Evolutionary conservation across 2,113 vertebrate genomes (phyloP).

Genomic region (Limnothrissa miodon): DNA sequence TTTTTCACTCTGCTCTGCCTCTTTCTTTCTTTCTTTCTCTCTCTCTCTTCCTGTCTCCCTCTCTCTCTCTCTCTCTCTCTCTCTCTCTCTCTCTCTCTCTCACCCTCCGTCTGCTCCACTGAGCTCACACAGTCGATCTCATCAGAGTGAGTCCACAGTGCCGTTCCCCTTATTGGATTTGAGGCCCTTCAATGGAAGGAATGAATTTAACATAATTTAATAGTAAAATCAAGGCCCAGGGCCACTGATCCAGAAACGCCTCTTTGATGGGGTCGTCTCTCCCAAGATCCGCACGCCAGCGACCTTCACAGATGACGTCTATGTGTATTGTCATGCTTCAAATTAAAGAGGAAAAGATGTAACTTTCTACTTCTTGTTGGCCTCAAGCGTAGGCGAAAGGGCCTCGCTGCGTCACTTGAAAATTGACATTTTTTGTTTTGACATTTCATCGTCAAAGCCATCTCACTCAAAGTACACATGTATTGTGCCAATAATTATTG

Average conservation of each 20-base stretch:
- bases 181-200: background rate
- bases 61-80: background rate
- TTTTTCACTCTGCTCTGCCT: background rate
- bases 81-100: background rate
- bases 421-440: background rate
- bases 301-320: slow-evolving; percentile 24
- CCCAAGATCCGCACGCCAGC: background rate
- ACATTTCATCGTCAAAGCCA: background rate
- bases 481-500: background rate
- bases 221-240: slow-evolving; percentile 21
- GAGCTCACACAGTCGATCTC: background rate
- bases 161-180: slow-evolving; percentile 22
- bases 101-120: slow-evolving; percentile 6
- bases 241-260: slow-evolving; percentile 15
- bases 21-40: background rate
- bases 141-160: slow-evolving; percentile 11
- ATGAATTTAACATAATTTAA: slow-evolving; percentile 8
- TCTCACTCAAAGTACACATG: background rate
- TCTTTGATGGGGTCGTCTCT: slow-evolving; percentile 13
- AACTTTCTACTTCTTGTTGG: background rate
- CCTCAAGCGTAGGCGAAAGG: background rate
- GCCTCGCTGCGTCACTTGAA: background rate
- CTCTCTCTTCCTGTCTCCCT: background rate
- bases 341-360: background rate
- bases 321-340: background rate